Conservation (phyloP, 2,888 invertebrate species). For the Pachycephus smyrnensis region DNA sequence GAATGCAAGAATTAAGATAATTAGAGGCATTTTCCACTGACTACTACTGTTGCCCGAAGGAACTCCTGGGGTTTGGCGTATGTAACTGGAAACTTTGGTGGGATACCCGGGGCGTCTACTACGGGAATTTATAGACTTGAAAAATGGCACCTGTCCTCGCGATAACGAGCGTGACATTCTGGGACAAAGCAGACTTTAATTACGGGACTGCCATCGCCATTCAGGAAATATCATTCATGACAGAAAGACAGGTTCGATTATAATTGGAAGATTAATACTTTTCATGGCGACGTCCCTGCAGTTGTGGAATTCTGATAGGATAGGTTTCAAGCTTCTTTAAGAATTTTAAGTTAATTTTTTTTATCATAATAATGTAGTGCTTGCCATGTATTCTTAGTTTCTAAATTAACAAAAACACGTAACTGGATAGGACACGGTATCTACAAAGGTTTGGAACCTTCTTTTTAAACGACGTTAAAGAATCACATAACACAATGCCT, state of each 20-base stretch:
- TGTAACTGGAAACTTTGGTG: background rate
- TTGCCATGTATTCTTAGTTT: background rate
- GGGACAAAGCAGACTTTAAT: conserved; percentile 1
- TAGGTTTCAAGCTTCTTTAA: background rate
- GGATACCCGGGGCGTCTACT: background rate
- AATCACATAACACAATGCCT: background rate
- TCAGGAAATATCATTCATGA: background rate
- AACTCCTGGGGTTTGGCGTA: background rate
- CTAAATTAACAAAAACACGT: background rate
- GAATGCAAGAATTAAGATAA: background rate
- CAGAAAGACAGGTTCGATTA: conserved; percentile 1
- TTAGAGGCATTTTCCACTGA: conserved; percentile 2
- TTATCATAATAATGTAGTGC: background rate
- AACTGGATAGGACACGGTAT: background rate
- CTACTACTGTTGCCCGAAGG: background rate
- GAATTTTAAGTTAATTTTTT: background rate
- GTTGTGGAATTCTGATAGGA: background rate
- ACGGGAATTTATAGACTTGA: conserved; percentile 1
- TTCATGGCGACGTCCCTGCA: background rate
- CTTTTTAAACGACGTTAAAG: background rate
- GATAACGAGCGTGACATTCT: conserved; percentile 1
- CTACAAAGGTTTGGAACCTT: background rate
- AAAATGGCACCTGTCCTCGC: background rate
- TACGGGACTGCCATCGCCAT: background rate
- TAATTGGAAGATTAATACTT: conserved; percentile 1